phyloP scores from a whole-genome alignment of 1,140 invertebrate species.

The Calosoma granatense region DNA sequence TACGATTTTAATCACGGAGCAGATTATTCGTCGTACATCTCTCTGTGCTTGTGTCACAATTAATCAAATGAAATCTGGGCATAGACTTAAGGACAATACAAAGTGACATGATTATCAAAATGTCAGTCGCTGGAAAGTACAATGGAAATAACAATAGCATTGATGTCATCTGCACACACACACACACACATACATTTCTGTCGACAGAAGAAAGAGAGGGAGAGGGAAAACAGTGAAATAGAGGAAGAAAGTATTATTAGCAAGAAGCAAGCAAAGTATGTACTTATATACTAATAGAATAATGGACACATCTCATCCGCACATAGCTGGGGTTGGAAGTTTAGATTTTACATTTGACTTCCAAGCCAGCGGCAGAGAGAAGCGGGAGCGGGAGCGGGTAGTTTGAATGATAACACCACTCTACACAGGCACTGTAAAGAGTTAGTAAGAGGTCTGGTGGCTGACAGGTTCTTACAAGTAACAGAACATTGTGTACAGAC shows the following conservation, averaged over 20 bases:
- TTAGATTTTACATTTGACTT: background rate
- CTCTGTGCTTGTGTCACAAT: conserved; percentile 1
- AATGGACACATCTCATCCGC: background rate
- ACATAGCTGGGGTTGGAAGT: too few species aligned
- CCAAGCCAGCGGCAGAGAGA: too few species aligned
- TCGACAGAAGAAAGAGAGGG: background rate
- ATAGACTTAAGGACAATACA: background rate
- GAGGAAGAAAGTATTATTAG: too few species aligned
- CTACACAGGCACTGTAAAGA: background rate
- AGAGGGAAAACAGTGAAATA: background rate
- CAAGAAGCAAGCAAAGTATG: too few species aligned
- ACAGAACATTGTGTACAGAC: background rate
- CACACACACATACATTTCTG: too few species aligned
- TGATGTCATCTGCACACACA: background rate
- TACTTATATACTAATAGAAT: background rate
- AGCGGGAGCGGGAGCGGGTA: too few species aligned
- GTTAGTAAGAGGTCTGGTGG: background rate
- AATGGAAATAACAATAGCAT: background rate
- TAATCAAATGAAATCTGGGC: background rate
- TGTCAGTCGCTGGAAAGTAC: background rate
- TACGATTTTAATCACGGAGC: conserved; percentile 1
- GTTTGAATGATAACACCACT: background rate
- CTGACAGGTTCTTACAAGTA: background rate
- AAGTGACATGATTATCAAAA: background rate
- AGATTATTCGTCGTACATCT: conserved; percentile 1